A percentile compares a stretch with the other conserved stretches of the same genome.
Conservation (phyloP, 2,113 vertebrate genomes). For the Heloderma charlesbogerti region DNA sequence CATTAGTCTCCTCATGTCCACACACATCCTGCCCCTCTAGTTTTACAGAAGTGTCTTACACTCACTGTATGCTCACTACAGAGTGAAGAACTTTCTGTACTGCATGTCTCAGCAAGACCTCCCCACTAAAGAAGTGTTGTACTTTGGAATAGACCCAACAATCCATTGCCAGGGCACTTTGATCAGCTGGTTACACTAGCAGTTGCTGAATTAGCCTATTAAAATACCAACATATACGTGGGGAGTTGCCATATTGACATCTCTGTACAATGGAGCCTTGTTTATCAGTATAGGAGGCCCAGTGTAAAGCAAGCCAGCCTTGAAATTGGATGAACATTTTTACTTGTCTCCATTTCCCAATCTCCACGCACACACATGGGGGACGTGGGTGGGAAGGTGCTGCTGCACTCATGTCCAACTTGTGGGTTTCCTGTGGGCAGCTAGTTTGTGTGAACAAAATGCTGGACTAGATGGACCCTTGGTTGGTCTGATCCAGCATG, state of each 20-base stretch:
- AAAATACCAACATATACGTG: constrained; percentile 7
- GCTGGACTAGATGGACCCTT: too few species aligned
- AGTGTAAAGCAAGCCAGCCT: neutral
- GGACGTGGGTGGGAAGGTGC: too few species aligned
- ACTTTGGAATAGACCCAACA: neutral
- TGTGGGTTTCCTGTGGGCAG: too few species aligned
- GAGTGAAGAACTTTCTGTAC: neutral
- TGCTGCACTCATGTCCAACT: too few species aligned
- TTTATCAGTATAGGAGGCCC: neutral
- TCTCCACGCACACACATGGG: too few species aligned
- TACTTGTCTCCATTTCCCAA: neutral
- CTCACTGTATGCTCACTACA: neutral
- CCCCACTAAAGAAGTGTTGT: neutral
- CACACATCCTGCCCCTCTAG: neutral
- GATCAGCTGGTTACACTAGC: neutral
- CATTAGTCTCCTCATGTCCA: fast-evolving
- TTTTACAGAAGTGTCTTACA: neutral
- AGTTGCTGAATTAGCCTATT: constrained; percentile 2
- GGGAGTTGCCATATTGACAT: neutral
- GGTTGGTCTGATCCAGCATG: too few species aligned
- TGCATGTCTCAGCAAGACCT: neutral
- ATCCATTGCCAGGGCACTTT: neutral
- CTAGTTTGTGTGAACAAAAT: too few species aligned
- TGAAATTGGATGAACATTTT: neutral
- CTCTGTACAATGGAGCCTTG: constrained; percentile 14